A percentile compares a stretch with the other conserved stretches of the same genome.
Conservation (phyloP, 2,888 invertebrate genomes). For the Neuroscelio doddi region DNA sequence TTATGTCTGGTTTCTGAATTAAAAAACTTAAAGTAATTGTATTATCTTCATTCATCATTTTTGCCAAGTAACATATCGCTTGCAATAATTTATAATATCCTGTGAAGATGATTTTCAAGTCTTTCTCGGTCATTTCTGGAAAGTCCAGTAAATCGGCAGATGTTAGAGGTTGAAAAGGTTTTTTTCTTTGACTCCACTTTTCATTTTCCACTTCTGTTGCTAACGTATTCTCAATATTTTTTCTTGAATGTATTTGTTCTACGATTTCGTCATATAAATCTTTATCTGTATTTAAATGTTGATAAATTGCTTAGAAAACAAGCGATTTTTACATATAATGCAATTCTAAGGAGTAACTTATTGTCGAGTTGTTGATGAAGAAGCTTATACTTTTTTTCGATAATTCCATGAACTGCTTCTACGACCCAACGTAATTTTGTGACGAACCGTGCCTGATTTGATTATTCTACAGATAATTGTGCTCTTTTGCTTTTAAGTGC, state of each 20-base stretch:
- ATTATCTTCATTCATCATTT: constrained; percentile 31
- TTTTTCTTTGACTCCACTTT: constrained; percentile 32
- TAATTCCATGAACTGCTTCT: constrained; percentile 42
- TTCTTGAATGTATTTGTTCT: constrained; percentile 25
- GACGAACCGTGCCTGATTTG: constrained; percentile 42
- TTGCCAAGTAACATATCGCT: constrained; percentile 47
- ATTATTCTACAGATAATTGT: constrained; percentile 32
- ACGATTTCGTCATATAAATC: constrained; percentile 28
- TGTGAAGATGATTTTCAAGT: constrained; percentile 40
- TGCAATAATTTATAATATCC: constrained; percentile 48
- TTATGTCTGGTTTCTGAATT: too few relatives aligned
- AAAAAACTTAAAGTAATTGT: neutral
- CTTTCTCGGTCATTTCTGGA: constrained; percentile 32
- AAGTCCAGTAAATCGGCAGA: constrained; percentile 16
- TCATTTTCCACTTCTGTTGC: constrained; percentile 32
- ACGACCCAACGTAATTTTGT: constrained; percentile 48
- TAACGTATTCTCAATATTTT: constrained; percentile 28
- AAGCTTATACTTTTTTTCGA: constrained; percentile 30
- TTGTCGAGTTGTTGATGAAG: constrained; percentile 34
- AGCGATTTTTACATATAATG: constrained; percentile 6
- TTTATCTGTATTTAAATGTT: constrained; percentile 20
- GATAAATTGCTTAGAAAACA: constrained; percentile 29
- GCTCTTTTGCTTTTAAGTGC: constrained; percentile 18
- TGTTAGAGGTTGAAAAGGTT: constrained; percentile 8
- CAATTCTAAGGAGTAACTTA: constrained; percentile 33